Evolutionary conservation across 2,797 vertebrate species (phyloP).

Genomic region (Pipistrellus kuhlii): DNA sequence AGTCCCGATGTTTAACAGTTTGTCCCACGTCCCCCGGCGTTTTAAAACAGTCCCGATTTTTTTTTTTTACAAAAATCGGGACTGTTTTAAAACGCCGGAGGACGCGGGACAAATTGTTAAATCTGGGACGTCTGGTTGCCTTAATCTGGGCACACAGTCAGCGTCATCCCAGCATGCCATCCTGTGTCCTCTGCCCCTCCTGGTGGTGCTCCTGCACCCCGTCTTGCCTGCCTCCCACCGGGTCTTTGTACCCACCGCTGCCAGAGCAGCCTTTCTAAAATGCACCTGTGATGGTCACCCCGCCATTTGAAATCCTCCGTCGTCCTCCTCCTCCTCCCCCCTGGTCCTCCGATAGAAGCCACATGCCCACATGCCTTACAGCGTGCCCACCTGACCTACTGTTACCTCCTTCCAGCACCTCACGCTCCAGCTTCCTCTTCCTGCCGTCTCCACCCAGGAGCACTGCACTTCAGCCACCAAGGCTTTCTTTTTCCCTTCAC

Average conservation of each 20-base stretch:
- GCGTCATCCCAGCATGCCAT: accelerated
- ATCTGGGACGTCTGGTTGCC: too few species aligned
- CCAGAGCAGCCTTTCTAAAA: neutral
- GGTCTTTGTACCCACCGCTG: neutral
- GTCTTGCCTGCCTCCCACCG: neutral
- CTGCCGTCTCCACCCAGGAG: neutral
- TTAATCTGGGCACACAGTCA: too few species aligned
- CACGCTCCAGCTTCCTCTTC: neutral
- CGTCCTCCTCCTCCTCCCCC: too few species aligned
- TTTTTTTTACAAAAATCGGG: too few species aligned
- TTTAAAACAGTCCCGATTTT: too few species aligned
- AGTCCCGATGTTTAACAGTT: too few species aligned
- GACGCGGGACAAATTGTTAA: too few species aligned
- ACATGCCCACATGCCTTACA: neutral
- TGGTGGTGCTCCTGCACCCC: neutral
- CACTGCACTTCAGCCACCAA: too few species aligned
- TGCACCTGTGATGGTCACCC: accelerated
- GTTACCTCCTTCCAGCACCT: neutral
- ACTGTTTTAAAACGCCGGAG: too few species aligned
- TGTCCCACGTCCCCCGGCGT: too few species aligned
- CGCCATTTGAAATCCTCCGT: neutral
- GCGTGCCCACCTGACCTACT: neutral
- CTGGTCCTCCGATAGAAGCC: neutral
- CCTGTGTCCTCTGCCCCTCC: neutral
- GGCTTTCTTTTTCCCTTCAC: neutral